phyloP scores from a whole-genome alignment of 2,888 invertebrate genomes.

The Drosophila crucigera region DNA sequence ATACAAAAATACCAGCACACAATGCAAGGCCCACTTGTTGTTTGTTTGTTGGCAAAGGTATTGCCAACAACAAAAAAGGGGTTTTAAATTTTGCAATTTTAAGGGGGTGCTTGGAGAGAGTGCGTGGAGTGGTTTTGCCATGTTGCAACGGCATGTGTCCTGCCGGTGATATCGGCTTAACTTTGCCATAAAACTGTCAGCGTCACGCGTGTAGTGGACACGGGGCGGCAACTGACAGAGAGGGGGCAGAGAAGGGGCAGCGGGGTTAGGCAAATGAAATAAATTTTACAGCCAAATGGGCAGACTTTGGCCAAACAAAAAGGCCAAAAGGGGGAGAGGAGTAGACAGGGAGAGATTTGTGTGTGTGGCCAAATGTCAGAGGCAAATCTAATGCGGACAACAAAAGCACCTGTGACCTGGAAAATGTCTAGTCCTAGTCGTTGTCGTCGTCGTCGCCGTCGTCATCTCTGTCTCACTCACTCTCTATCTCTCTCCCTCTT shows the following conservation, averaged over 20 bases:
- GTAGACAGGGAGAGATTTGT: conserved; percentile 58
- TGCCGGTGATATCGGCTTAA: conserved; percentile 80
- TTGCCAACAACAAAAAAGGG: conserved; percentile 49
- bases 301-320: conserved; percentile 64
- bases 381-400: conserved; percentile 78
- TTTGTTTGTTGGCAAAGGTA: conserved; percentile 66
- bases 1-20: conserved; percentile 44
- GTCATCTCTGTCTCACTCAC: neutral
- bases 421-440: conserved; percentile 51
- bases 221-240: conserved; percentile 5
- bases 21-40: conserved; percentile 59
- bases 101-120: conserved; percentile 32
- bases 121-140: conserved; percentile 17
- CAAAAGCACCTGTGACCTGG: conserved; percentile 81
- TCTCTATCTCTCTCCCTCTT: neutral
- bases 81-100: conserved; percentile 80
- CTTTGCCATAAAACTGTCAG: conserved; percentile 80
- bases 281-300: conserved; percentile 81
- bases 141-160: conserved; percentile 70
- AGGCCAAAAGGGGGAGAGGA: conserved; percentile 43
- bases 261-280: conserved; percentile 69
- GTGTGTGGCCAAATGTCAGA: conserved; percentile 59
- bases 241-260: neutral
- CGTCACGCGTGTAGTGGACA: conserved; percentile 74
- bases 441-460: conserved; percentile 6